phyloP scores from a whole-genome alignment of 1,140 invertebrate genomes.

The Hyposmocoma kahamanoa region DNA sequence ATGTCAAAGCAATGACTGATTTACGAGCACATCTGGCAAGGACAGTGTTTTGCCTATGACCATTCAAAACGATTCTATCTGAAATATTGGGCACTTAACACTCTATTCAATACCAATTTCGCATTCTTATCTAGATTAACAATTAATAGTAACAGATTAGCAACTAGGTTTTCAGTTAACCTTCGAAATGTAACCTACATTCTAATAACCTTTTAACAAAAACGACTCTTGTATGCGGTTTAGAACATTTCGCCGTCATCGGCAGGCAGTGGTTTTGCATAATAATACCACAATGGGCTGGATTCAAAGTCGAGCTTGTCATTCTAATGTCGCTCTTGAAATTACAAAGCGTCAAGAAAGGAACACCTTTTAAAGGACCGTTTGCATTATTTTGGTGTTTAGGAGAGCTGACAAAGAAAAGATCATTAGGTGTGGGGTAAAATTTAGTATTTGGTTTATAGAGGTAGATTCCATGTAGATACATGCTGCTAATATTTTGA shows the following conservation, averaged over 20 bases:
- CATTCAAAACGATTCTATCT: not conserved
- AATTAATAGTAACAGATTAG: not conserved
- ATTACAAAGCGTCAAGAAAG: constrained; percentile 47
- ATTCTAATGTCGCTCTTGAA: constrained; percentile 20
- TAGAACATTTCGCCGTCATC: constrained; percentile 43
- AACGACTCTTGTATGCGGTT: constrained; percentile 44
- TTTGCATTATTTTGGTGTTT: too few relatives aligned
- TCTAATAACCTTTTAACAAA: constrained; percentile 62
- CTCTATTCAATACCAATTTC: not conserved
- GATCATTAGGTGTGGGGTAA: too few relatives aligned
- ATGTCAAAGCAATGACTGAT: too few relatives aligned
- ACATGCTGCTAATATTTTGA: too few relatives aligned
- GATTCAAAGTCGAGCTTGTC: constrained; percentile 28
- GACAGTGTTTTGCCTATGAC: too few relatives aligned
- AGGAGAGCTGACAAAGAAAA: too few relatives aligned
- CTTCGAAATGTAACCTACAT: constrained; percentile 45
- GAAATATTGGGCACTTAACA: constrained; percentile 1
- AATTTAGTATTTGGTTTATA: too few relatives aligned
- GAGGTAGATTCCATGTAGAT: too few relatives aligned
- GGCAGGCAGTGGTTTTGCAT: constrained; percentile 54
- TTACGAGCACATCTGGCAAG: too few relatives aligned
- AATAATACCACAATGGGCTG: constrained; percentile 60
- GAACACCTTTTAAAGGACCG: too few relatives aligned
- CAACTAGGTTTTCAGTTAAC: constrained; percentile 34
- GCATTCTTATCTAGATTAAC: not conserved